Base-by-base conservation (phyloP, 1,140 invertebrate genomes). In the Drosophila ficusphila region DNA sequence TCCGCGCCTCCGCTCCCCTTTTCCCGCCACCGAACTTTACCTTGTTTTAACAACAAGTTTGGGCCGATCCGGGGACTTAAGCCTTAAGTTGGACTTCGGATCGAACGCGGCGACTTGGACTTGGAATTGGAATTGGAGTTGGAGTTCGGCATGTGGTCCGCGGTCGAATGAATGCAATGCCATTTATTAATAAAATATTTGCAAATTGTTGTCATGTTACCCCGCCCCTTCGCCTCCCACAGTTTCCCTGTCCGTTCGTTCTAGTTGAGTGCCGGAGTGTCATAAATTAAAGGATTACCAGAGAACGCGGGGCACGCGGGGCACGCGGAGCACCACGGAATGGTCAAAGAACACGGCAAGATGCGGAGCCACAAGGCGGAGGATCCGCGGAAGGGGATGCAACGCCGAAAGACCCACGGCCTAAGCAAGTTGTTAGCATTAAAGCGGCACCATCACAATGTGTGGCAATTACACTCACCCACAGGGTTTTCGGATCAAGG, bases 131-230 rank as follows among this genome's bases (percentile, higher is more conserved):
- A 41, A 38, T 56, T 46, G 44, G 58, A 41, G 25, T 64, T 34
- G 36, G 36, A 23, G 51, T 34, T 34, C 47, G 71, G 54, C 56
- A 49, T 58, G 53, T 58, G 47, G 41, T 53, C 60, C 12, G 33
- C 48, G 31, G 58, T 65, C 38, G 61, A 71, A 74, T 85, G 56
- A 64, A 65, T 41, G 61, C 79, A 86, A 79, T 78, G 83, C 48
- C 83, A 88, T 88, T 88, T 82, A 89, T 88, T 88, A 88, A 88
- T 89, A 88, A 88, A 88, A 88, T 82, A 89, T 82, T 88, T 82
- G 82, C 82, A 88, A 88, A 88, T 88, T 88, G 82, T 89, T 88
- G 78, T 82, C 82, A 78, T 89, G 78, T 83, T 78, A 52, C 74
- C 57, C 74, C 38, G 14, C 27, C n/a, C 12, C 25, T 12, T n/a